Percentiles rank a stretch among this genome's conserved stretches.
phyloP scores from a whole-genome alignment of 2,888 invertebrate genomes.

The Dioctria linearis region DNA sequence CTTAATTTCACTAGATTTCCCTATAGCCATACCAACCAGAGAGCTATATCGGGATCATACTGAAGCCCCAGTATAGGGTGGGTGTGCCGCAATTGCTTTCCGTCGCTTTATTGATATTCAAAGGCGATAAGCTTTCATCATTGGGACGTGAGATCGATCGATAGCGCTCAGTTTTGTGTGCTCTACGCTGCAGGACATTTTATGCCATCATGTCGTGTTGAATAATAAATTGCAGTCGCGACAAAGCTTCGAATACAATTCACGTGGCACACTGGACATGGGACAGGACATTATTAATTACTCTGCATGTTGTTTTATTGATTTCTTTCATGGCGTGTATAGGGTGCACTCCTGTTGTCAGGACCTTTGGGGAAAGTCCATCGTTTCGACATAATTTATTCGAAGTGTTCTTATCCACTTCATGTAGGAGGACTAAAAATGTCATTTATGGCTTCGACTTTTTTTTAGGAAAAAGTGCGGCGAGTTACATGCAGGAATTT shows the following conservation, averaged over 20 bases:
- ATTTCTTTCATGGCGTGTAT: conserved; percentile 6
- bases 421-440: too few species aligned
- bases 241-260: background rate
- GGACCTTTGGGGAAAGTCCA: too few species aligned
- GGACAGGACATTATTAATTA: conserved; percentile 35
- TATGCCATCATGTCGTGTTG: conserved; percentile 38
- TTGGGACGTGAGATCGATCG: conserved; percentile 41
- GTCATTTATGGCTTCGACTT: too few species aligned
- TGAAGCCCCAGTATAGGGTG: too few species aligned
- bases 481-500: too few species aligned
- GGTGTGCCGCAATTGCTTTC: conserved; percentile 31
- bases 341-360: background rate
- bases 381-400: too few species aligned
- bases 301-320: conserved; percentile 32
- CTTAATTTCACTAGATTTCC: conserved; percentile 27
- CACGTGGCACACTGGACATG: background rate
- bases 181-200: conserved; percentile 34
- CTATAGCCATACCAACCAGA: background rate
- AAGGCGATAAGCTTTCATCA: conserved; percentile 46
- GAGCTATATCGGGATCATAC: too few species aligned
- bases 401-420: too few species aligned
- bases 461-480: too few species aligned
- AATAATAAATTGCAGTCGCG: conserved; percentile 44
- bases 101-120: conserved; percentile 35
- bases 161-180: background rate